Evolutionary conservation across 37 sponge, comb jelly and placozoan species (phyloP).

Genomic region (Ephydatia muelleri): DNA sequence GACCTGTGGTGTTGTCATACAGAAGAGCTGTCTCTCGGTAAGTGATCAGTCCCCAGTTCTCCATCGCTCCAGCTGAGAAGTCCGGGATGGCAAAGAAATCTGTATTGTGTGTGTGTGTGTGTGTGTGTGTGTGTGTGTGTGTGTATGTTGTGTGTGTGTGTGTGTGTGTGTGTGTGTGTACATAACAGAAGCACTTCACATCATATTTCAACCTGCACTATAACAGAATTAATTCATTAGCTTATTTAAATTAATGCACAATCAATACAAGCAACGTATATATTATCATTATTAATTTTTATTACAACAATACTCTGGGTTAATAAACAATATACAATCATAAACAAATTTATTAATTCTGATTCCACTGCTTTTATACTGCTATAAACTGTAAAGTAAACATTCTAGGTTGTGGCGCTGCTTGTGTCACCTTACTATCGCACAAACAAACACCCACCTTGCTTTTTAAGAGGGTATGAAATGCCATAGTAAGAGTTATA

Average conservation of each 20-base stretch:
- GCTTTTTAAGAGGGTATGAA: conserved; percentile 88
- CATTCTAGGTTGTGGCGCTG: too few species aligned
- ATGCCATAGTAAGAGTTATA: conserved; percentile 84
- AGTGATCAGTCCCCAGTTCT: conserved; percentile 92
- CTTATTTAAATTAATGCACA: too few species aligned
- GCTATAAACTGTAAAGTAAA: too few species aligned
- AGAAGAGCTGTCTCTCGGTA: conserved; percentile 78
- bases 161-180: neutral
- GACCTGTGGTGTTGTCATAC: conserved; percentile 26
- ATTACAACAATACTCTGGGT: too few species aligned
- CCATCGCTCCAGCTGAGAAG: conserved; percentile 95
- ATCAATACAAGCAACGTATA: too few species aligned
- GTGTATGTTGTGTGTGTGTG: neutral
- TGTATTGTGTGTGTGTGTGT: conserved; percentile 7
- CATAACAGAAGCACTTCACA: neutral
- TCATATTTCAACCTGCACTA: neutral
- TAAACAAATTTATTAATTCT: too few species aligned
- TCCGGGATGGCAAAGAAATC: conserved; percentile 97
- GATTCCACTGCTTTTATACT: too few species aligned
- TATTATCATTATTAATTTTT: too few species aligned
- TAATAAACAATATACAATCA: too few species aligned
- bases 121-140: neutral
- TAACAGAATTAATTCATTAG: neutral
- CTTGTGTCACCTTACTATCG: too few species aligned
- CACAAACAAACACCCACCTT: conserved; percentile 54